Base-by-base conservation (phyloP, 2,113 vertebrate species). In the Rhea americana region DNA sequence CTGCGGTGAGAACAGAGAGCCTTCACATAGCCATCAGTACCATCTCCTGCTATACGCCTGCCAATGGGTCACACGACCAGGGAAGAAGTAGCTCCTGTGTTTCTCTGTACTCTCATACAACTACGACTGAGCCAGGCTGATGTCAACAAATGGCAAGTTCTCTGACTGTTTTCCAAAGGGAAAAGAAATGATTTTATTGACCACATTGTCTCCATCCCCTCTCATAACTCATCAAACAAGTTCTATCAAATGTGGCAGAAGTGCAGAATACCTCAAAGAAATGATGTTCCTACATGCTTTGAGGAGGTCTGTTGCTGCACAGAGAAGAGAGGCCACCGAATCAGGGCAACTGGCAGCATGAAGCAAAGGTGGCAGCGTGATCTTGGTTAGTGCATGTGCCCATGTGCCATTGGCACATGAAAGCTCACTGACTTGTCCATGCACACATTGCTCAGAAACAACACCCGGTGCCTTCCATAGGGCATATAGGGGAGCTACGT, bases 131-230 rank as follows among this genome's bases (percentile, higher is more conserved):
- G 66, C 70, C 41, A n/a, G 58, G 22, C 8, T 89, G 32, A 43
- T 1, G 0, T 45, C 22, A 39, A 35, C 7, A 78, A 82, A 13
- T 37, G 61, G 15, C 26, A 41, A 2, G 0, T 9, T 53, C 70
- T 86, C 50, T 9, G 1, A 43, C 15, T 11, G 24, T 13, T 68
- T 94, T 76, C 32, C 43, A 82, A 87, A 63, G 24, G 45, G 17
- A 11, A 11, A 37, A 53, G 62, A 58, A 32, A 16, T 2, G 13
- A 2, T n/a, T 84, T 8, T 48, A 17, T n/a, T 45, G 56, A 24
- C 15, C 12, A 71, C 8, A 14, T 11, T 47, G 26, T n/a, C 26
- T 39, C 26, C 21, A 28, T 32, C 7, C 25, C 9, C 8, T 1
- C 37, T 89, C 45, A 17, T 55, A 72, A 79, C 1, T 59, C 71